A percentile compares a stretch with the other conserved stretches of the same genome.
These are phyloP conservation scores for Mythimna loreyi DNA, from an alignment of 2,888 invertebrate genomes.

Conservation along the genomic window DNA sequence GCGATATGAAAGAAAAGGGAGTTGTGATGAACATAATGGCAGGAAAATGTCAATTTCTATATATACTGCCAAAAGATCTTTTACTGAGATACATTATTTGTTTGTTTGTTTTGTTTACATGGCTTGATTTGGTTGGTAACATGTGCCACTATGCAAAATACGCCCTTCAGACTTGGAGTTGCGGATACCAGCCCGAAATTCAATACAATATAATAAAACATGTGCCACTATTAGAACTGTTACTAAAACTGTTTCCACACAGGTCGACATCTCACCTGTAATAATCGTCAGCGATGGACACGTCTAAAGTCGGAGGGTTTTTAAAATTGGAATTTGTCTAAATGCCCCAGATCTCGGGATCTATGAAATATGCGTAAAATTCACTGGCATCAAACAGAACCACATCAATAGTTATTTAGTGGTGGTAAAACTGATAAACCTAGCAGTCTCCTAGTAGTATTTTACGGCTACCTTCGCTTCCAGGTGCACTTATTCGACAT, in stretches of 20 bases:
- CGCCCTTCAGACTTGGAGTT: no score
- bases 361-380: background rate
- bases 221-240: no score
- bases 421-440: background rate
- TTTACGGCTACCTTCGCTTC: conserved; percentile 44
- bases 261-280: background rate
- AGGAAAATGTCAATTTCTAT: no score
- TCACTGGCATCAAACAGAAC: background rate
- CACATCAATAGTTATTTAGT: background rate
- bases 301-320: background rate
- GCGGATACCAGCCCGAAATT: no score
- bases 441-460: background rate
- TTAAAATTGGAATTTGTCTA: background rate
- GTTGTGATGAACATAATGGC: no score
- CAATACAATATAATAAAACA: no score
- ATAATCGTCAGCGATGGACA: background rate
- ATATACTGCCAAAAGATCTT: no score
- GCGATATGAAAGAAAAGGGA: no score
- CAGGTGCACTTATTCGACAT: conserved; percentile 99
- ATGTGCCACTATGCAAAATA: background rate
- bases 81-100: no score
- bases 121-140: background rate
- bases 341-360: background rate
- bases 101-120: background rate
- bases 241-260: background rate